Conservation (phyloP, 2,113 vertebrate species). For the Cinclus cinclus region DNA sequence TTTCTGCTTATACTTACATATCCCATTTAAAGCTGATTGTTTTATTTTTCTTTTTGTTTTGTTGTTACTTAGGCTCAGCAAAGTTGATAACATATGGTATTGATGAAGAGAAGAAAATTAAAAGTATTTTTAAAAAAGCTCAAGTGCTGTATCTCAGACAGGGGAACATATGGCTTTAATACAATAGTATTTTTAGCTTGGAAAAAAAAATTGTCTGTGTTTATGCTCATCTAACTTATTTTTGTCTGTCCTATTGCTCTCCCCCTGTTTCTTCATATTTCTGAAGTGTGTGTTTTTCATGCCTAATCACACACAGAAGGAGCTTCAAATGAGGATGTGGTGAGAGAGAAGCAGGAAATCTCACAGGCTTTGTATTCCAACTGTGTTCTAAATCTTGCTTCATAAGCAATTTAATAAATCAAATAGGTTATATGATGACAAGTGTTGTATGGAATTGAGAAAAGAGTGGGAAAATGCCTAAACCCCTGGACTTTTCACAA, state of each 20-base stretch:
- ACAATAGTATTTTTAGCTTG: not conserved
- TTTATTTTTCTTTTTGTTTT: not conserved
- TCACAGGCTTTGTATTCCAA: not conserved
- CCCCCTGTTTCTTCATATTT: not conserved
- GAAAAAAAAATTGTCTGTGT: not conserved
- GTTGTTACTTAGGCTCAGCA: not conserved
- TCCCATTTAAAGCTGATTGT: not conserved
- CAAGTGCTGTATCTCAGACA: not conserved
- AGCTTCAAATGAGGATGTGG: slow-evolving; percentile 45
- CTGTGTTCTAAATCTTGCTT: slow-evolving; percentile 7
- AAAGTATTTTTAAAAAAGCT: not conserved
- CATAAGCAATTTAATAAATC: slow-evolving; percentile 29
- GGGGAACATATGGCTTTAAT: not conserved
- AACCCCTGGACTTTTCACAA: not conserved
- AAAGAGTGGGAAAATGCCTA: not conserved
- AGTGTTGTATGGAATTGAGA: not conserved
- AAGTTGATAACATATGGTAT: not conserved
- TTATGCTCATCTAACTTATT: slow-evolving; percentile 11
- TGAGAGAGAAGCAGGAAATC: slow-evolving; percentile 25
- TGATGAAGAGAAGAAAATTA: not conserved
- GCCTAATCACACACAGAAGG: slow-evolving; percentile 16
- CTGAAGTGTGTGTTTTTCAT: slow-evolving; percentile 10
- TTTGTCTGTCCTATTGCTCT: not conserved
- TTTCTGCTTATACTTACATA: not conserved
- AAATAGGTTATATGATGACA: not conserved